Base-by-base conservation (phyloP, 2,797 vertebrate genomes). In the Perodicticus potto region DNA sequence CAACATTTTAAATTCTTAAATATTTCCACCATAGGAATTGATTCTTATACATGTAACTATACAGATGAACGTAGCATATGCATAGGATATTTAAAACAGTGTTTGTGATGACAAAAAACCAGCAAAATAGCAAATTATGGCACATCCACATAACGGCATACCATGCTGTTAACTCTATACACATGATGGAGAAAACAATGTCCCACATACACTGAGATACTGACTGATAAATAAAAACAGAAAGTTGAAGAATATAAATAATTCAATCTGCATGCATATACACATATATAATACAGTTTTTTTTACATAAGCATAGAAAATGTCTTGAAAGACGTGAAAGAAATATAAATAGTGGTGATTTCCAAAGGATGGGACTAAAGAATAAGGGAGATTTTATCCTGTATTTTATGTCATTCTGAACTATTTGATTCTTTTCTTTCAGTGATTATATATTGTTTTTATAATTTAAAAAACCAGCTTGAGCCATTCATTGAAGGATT, bases 11-110 rank as follows among this genome's bases (percentile, higher is more conserved):
- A 59, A 16, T 65, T 57, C 57, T 91, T 93, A 82, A 59, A 12
- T 74, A 74, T 83, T 94, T 95, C n/a, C 8, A 80, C 59, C 55
- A 53, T 14, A 82, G 29, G 29, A 87, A 49, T 53, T 83, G 87
- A 76, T 73, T 32, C 25, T 96, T 63, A 11, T 32, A 34, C 29
- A 22, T 37, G 27, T 22, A 27, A n/a, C 65, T 40, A 40, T 16
- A 59, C 14, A 88, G 55, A 13, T 29, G 40, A 23, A 74, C n/a
- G 73, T 80, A 81, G 87, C 61, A 55, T 34, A 55, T 37, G 23
- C 17, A 78, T 17, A 78, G 9, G 16, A 34, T 91, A 74, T 89
- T 67, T 74, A 76, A 3, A 84, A 40, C 29, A 89, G 22, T 65
- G 34, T 76, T 84, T 72, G 6, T 84, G 91, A 53, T 89, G 63